Conservation (phyloP, 2,888 invertebrate genomes). For the Nomada hirtipes region DNA sequence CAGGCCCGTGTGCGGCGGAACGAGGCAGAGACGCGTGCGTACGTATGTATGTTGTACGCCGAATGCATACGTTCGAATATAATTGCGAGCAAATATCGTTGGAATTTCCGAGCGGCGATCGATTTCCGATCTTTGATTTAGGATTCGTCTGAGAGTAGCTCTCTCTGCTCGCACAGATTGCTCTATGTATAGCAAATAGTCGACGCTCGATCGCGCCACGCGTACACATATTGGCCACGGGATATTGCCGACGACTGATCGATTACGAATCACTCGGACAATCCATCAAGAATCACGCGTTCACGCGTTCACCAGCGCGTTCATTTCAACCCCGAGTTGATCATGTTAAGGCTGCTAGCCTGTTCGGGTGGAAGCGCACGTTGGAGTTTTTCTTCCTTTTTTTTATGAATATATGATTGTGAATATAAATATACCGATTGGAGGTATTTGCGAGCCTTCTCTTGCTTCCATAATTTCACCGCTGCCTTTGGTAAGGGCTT, state of each 20-base stretch:
- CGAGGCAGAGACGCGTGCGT: neutral
- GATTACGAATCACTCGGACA: constrained; percentile 62
- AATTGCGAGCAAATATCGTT: constrained; percentile 68
- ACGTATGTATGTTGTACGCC: neutral
- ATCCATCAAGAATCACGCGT: constrained; percentile 59
- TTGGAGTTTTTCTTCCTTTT: neutral
- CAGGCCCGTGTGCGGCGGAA: constrained; percentile 12
- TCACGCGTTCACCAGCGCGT: neutral
- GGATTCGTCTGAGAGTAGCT: constrained; percentile 57
- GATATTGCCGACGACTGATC: constrained; percentile 65
- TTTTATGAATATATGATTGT: no score
- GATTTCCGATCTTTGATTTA: constrained; percentile 73
- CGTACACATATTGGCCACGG: constrained; percentile 45
- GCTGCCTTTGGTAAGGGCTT: no score
- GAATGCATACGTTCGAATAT: constrained; percentile 41
- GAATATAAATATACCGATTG: no score
- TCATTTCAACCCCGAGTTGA: constrained; percentile 12
- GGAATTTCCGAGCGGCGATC: constrained; percentile 55
- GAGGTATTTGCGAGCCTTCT: no score
- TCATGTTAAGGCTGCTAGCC: constrained; percentile 36
- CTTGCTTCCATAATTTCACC: no score
- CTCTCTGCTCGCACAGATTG: constrained; percentile 45
- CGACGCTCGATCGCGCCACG: constrained; percentile 53
- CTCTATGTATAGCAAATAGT: constrained; percentile 59
- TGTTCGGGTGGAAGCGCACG: neutral